phyloP scores from a whole-genome alignment of 2,797 vertebrate genomes.

The Dallia pectoralis region DNA sequence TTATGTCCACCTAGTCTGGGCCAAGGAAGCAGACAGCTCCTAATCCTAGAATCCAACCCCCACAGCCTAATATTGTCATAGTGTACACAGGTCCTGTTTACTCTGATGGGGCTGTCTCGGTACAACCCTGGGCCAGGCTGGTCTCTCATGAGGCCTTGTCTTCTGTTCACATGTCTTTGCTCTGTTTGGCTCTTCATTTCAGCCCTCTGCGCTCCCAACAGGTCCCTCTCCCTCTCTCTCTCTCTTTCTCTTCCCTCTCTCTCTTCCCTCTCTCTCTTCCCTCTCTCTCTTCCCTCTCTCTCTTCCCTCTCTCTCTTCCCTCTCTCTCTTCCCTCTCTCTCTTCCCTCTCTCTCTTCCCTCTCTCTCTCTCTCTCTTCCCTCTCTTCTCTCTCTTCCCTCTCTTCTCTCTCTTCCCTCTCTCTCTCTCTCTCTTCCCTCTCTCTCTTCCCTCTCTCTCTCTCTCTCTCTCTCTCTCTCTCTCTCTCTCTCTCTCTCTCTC shows the following conservation, averaged over 20 bases:
- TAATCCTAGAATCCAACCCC: background rate
- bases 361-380: too few species aligned
- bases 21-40: background rate
- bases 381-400: too few species aligned
- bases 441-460: slow-evolving; percentile 50
- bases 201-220: slow-evolving; percentile 58
- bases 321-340: too few species aligned
- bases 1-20: background rate
- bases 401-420: too few species aligned
- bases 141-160: slow-evolving; percentile 60
- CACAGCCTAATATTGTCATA: slow-evolving; percentile 10
- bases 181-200: slow-evolving; percentile 59
- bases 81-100: slow-evolving; percentile 44
- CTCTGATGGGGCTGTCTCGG: slow-evolving; percentile 40
- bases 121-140: slow-evolving; percentile 47
- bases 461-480: slow-evolving; percentile 50
- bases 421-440: too few species aligned
- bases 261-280: slow-evolving; percentile 42
- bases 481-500: slow-evolving; percentile 50
- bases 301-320: too few species aligned
- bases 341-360: too few species aligned
- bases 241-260: too few species aligned
- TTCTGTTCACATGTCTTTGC: slow-evolving; percentile 68
- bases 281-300: too few species aligned
- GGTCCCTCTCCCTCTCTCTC: slow-evolving; percentile 50